Evolutionary conservation across 1,140 invertebrate species (phyloP).

Genomic region (Drosophila aff.): DNA sequence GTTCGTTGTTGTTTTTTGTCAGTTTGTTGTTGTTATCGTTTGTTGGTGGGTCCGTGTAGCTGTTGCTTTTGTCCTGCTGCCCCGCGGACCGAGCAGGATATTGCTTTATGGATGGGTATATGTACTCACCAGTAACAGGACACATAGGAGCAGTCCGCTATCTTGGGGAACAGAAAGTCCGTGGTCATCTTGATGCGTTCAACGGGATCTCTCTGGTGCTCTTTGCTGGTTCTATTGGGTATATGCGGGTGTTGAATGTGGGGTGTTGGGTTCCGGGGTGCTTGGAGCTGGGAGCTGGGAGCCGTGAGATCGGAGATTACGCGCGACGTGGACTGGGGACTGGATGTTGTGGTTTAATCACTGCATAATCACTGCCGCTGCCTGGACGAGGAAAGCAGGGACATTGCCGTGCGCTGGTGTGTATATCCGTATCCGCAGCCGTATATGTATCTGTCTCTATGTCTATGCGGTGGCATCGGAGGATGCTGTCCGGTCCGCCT

Average conservation of each 20-base stretch:
- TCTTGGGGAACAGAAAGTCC: slow-evolving; percentile 87
- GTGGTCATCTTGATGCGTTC: slow-evolving; percentile 71
- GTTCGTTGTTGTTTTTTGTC: slow-evolving; percentile 10
- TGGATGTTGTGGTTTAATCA: slow-evolving; percentile 29
- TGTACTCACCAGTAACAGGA: slow-evolving; percentile 89
- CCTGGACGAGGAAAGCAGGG: slow-evolving; percentile 35
- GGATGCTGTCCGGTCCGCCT: slow-evolving; percentile 16
- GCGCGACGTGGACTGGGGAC: slow-evolving; percentile 26
- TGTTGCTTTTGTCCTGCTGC: slow-evolving; percentile 41
- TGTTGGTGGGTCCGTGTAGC: slow-evolving; percentile 16
- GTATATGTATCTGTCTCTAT: slow-evolving; percentile 32
- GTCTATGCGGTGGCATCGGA: slow-evolving; percentile 34
- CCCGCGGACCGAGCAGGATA: slow-evolving; percentile 12
- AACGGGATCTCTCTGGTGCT: neutral
- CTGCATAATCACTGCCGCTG: slow-evolving; percentile 50
- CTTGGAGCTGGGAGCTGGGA: slow-evolving; percentile 19
- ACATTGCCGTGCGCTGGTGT: slow-evolving; percentile 19
- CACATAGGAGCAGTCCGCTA: slow-evolving; percentile 89
- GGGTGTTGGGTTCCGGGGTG: slow-evolving; percentile 3
- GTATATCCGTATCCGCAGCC: slow-evolving; percentile 23
- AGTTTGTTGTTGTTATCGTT: slow-evolving; percentile 10
- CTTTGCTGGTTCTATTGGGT: slow-evolving; percentile 6
- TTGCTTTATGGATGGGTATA: neutral
- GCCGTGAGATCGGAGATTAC: slow-evolving; percentile 18
- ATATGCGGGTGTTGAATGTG: neutral